phyloP scores from a whole-genome alignment of 2,113 vertebrate species.

The Lagopus muta region DNA sequence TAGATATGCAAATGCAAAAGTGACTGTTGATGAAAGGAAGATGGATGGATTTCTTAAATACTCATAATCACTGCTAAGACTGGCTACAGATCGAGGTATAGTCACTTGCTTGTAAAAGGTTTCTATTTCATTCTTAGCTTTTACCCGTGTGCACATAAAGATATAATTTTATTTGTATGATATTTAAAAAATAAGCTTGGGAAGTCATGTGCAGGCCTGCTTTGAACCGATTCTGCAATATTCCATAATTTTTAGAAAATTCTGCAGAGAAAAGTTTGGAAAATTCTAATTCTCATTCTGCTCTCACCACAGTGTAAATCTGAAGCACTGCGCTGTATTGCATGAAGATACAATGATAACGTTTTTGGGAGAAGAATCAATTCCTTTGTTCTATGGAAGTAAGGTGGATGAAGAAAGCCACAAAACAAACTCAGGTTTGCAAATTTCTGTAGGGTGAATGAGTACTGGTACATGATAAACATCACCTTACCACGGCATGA shows the following conservation, averaged over 20 bases:
- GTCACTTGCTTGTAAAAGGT: neutral
- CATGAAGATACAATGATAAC: neutral
- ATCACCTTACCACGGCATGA: neutral
- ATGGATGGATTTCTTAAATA: slow-evolving; percentile 58
- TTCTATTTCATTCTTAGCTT: neutral
- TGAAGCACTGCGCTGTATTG: neutral
- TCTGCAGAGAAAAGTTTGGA: neutral
- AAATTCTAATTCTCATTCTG: neutral
- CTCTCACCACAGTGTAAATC: neutral
- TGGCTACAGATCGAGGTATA: neutral
- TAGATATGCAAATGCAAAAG: slow-evolving; percentile 67
- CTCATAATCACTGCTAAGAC: slow-evolving; percentile 34
- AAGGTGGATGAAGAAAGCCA: neutral
- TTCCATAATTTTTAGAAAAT: neutral
- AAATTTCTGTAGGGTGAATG: neutral
- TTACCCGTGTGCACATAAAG: neutral
- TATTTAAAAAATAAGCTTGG: neutral
- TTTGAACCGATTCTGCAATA: neutral
- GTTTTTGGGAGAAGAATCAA: neutral
- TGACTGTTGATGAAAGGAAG: slow-evolving; percentile 62
- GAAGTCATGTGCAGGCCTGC: neutral
- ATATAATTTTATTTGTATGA: fast-evolving
- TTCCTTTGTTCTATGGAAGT: neutral
- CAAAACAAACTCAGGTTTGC: neutral
- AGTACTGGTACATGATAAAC: neutral